Evolutionary conservation across 1,140 invertebrate species (phyloP).

Genomic region (Penaeus chinensis): DNA sequence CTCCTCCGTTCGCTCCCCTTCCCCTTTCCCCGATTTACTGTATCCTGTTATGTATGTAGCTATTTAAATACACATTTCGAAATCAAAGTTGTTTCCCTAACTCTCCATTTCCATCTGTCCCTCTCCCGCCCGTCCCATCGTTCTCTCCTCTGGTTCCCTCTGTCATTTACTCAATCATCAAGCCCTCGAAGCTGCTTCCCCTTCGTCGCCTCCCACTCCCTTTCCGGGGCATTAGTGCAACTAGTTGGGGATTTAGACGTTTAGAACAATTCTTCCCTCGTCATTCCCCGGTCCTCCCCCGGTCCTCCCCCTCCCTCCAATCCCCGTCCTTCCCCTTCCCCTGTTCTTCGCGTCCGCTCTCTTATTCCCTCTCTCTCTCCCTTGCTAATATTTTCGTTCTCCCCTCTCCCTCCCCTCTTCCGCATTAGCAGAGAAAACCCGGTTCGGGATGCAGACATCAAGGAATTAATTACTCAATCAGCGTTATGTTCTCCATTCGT

Average conservation of each 20-base stretch:
- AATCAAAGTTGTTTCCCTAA: conserved; percentile 36
- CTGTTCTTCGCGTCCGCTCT: background rate
- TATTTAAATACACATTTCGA: conserved; percentile 59
- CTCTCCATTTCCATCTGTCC: conserved; percentile 24
- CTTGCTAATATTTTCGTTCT: conserved; percentile 44
- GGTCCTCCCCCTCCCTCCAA: background rate
- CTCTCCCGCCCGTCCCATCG: conserved; percentile 25
- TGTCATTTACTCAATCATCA: conserved; percentile 6
- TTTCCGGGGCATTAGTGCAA: background rate
- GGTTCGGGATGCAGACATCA: conserved; percentile 40
- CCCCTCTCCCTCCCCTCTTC: conserved; percentile 44
- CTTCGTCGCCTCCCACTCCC: conserved; percentile 26
- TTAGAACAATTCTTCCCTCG: conserved; percentile 5
- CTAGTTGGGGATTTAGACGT: background rate
- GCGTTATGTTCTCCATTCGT: conserved; percentile 52
- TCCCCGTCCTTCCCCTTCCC: conserved; percentile 3
- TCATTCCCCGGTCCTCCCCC: conserved; percentile 15
- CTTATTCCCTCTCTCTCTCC: conserved; percentile 32
- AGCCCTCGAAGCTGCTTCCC: background rate
- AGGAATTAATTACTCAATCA: conserved; percentile 57
- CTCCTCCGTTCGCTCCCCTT: conserved; percentile 11
- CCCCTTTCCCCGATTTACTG: conserved; percentile 37
- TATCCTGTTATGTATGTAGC: conserved; percentile 56
- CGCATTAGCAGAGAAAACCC: conserved; percentile 32
- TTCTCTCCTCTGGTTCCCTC: background rate